Conservation (phyloP, 2,113 vertebrate genomes). For the Ahaetulla prasina region DNA sequence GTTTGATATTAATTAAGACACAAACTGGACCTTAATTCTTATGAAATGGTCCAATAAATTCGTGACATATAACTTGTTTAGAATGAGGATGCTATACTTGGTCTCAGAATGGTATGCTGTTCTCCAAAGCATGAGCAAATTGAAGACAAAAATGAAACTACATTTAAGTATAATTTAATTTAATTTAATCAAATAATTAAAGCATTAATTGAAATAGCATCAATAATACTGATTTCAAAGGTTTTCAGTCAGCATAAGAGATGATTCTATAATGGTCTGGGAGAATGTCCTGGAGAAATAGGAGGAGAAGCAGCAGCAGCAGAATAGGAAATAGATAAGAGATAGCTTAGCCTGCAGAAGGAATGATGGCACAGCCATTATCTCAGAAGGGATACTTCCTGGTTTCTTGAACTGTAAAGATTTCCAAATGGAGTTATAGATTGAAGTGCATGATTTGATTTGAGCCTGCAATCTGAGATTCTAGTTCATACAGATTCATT, state of each 20-base stretch:
- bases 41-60: background rate
- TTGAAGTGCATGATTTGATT: background rate
- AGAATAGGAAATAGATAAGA: background rate
- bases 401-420: background rate
- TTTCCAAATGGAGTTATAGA: too few relatives aligned
- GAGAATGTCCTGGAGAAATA: background rate
- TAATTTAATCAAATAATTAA: background rate
- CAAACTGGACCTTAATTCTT: background rate
- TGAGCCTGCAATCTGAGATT: background rate
- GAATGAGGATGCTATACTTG: background rate
- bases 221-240: background rate
- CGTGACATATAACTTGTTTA: background rate
- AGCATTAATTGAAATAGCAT: background rate
- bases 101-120: background rate
- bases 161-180: background rate
- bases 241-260: background rate
- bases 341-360: background rate
- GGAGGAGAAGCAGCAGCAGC: background rate
- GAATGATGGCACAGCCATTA: background rate
- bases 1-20: background rate
- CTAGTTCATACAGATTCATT: background rate
- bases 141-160: background rate
- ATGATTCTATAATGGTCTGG: background rate
- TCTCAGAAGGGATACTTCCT: background rate
- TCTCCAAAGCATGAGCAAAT: background rate